Evolutionary conservation across 2,113 vertebrate species (phyloP).

Genomic region (Apistogramma diplotaenia): DNA sequence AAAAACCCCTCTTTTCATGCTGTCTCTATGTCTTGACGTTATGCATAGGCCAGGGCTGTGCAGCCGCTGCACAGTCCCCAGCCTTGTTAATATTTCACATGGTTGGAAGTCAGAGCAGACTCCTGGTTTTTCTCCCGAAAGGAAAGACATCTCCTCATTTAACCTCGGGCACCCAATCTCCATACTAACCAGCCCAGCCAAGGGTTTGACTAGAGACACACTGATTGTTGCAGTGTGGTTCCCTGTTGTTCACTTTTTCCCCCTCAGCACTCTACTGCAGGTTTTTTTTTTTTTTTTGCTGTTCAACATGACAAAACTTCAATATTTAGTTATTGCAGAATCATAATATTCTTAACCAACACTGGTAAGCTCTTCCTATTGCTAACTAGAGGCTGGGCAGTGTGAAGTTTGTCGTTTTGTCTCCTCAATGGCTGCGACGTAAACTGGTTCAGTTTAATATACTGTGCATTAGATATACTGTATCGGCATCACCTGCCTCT

Average conservation of each 20-base stretch:
- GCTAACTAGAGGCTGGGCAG: too few relatives aligned
- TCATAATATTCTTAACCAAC: not conserved
- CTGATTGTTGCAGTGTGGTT: constrained; percentile 25
- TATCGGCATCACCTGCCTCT: too few relatives aligned
- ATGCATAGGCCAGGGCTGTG: constrained; percentile 30
- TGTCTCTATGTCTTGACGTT: constrained; percentile 1
- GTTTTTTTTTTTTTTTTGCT: not conserved
- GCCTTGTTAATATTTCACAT: constrained; percentile 72
- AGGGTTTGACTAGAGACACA: constrained; percentile 1
- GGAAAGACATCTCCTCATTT: constrained; percentile 59
- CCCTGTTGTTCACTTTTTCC: constrained; percentile 5
- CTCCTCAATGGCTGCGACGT: not conserved
- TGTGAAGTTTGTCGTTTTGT: not conserved
- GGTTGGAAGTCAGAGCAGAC: constrained; percentile 49
- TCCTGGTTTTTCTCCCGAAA: constrained; percentile 40
- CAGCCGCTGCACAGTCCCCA: constrained; percentile 25
- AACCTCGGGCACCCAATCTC: constrained; percentile 59
- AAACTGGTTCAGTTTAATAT: accelerated
- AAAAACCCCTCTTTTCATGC: not conserved
- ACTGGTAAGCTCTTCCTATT: not conserved
- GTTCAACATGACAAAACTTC: not conserved
- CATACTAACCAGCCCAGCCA: constrained; percentile 58
- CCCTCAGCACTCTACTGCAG: not conserved
- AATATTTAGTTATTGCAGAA: not conserved
- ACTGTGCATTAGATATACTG: too few relatives aligned